These are phyloP conservation scores for Nycteola revayana DNA, from an alignment of 2,888 invertebrate species.

Conservation along the genomic window DNA sequence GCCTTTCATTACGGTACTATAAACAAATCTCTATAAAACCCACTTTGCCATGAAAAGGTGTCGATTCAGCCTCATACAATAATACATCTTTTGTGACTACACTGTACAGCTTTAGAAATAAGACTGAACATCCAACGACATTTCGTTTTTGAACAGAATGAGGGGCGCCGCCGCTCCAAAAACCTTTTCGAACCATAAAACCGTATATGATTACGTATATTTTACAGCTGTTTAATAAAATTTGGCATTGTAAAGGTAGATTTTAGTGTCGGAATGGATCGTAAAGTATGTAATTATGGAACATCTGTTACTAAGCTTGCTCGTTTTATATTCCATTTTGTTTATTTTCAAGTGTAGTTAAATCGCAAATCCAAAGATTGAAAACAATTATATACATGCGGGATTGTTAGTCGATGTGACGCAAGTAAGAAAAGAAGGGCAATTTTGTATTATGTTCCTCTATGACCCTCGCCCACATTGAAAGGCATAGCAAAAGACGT, in stretches of 20 bases:
- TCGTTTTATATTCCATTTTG: constrained; percentile 16
- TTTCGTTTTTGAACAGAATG: too few relatives aligned
- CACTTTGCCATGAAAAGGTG: constrained; percentile 28
- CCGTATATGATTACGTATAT: constrained; percentile 37
- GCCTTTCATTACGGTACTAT: constrained; percentile 14
- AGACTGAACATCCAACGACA: too few relatives aligned
- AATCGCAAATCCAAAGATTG: constrained; percentile 13
- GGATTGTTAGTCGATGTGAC: too few relatives aligned
- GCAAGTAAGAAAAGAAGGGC: too few relatives aligned
- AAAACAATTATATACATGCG: too few relatives aligned
- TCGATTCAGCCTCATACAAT: constrained; percentile 23
- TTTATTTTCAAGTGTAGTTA: constrained; percentile 22
- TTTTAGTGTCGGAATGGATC: constrained; percentile 28
- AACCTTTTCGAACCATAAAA: constrained; percentile 36
- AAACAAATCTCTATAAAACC: constrained; percentile 19
- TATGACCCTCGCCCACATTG: too few relatives aligned
- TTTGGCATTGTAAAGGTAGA: constrained; percentile 36
- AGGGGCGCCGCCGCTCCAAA: too few relatives aligned
- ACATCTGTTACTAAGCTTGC: constrained; percentile 34
- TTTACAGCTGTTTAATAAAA: constrained; percentile 49
- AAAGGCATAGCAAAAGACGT: too few relatives aligned
- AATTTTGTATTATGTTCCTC: too few relatives aligned
- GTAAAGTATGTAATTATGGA: constrained; percentile 30
- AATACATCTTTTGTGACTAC: constrained; percentile 1
- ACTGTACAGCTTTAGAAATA: too few relatives aligned